A percentile compares a stretch with the other conserved stretches of the same genome.
These are phyloP conservation scores for Amazona vittata DNA, from an alignment of 2,113 vertebrate genomes.

Conservation along the genomic window DNA sequence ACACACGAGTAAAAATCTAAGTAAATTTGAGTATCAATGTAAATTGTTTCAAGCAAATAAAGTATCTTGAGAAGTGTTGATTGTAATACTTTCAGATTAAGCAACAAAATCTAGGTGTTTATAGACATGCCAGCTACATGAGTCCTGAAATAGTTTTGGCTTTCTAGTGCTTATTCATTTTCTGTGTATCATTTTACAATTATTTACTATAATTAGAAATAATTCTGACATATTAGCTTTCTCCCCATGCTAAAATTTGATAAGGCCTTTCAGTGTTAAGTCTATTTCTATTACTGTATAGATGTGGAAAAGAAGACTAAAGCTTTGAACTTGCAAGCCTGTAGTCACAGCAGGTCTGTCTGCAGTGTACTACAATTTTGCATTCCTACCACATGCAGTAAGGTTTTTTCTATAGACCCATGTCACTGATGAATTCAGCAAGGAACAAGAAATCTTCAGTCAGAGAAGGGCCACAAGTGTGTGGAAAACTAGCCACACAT, in stretches of 20 bases:
- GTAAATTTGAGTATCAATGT: neutral
- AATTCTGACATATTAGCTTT: neutral
- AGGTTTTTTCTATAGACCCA: constrained; percentile 50
- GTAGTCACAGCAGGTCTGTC: constrained; percentile 64
- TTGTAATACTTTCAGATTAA: neutral
- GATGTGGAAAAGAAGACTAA: constrained; percentile 27
- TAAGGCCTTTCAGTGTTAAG: neutral
- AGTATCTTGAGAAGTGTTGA: neutral
- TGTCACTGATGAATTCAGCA: constrained; percentile 70
- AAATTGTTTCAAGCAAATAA: neutral
- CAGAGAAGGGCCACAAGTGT: constrained; percentile 51
- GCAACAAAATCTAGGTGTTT: neutral
- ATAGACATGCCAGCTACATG: neutral
- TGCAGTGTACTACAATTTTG: constrained; percentile 28
- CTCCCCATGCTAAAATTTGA: neutral
- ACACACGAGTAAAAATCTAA: neutral
- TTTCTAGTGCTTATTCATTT: neutral
- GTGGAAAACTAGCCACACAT: constrained; percentile 18
- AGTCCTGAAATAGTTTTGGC: neutral
- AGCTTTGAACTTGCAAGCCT: constrained; percentile 55
- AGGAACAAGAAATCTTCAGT: constrained; percentile 71
- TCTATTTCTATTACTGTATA: neutral
- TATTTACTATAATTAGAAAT: constrained; percentile 11
- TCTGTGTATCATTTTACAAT: neutral
- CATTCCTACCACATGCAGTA: constrained; percentile 67